A percentile compares a stretch with the other conserved stretches of the same genome.
These are phyloP conservation scores for Bruchidius siliquastri DNA, from an alignment of 2,888 invertebrate species.

Conservation along the genomic window DNA sequence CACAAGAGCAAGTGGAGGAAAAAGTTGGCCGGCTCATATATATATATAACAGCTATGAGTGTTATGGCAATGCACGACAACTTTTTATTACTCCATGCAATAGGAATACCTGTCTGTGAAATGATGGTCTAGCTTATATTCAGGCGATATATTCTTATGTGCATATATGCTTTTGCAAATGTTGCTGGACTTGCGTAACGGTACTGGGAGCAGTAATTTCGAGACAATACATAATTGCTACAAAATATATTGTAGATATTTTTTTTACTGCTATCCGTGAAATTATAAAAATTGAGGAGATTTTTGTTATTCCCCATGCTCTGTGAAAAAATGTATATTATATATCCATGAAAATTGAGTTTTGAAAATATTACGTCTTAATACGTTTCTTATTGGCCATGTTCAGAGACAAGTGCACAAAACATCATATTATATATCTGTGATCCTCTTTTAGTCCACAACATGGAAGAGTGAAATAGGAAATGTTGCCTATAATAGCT, in stretches of 20 bases:
- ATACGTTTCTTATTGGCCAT: too few species aligned
- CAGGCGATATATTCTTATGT: background rate
- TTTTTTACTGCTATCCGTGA: too few species aligned
- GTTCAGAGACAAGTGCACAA: too few species aligned
- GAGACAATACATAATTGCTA: background rate
- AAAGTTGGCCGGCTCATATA: background rate
- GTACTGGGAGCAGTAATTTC: background rate
- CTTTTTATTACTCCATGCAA: background rate
- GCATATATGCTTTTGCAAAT: background rate
- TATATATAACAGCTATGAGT: background rate
- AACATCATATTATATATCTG: too few species aligned
- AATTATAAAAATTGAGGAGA: too few species aligned
- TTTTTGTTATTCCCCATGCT: too few species aligned
- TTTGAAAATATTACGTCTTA: too few species aligned
- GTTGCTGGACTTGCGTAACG: background rate
- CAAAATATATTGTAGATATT: background rate
- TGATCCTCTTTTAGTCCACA: too few species aligned
- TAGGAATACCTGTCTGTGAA: background rate
- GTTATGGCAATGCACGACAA: background rate
- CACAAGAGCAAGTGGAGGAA: background rate
- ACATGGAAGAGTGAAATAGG: too few species aligned
- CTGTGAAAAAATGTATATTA: too few species aligned
- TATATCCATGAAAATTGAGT: too few species aligned
- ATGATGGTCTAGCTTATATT: background rate
- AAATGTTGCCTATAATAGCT: too few species aligned